These are phyloP conservation scores for Dione vanillae DNA, from an alignment of 2,888 invertebrate species.

Conservation along the genomic window DNA sequence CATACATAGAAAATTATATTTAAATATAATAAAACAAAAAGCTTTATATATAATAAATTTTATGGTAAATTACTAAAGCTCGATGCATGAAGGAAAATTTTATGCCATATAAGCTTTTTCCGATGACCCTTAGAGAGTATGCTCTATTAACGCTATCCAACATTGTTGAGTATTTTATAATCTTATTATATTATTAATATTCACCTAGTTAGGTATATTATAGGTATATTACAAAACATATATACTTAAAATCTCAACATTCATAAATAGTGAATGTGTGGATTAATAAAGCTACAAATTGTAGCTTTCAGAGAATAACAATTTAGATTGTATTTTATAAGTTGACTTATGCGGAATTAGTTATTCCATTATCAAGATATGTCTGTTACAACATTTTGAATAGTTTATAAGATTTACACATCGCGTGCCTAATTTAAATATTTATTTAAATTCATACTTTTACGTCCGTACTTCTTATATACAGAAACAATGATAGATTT, in stretches of 20 bases:
- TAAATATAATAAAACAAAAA: neutral
- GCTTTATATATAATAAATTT: neutral
- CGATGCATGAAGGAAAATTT: conserved; percentile 6
- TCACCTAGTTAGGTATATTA: neutral
- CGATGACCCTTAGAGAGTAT: conserved; percentile 16
- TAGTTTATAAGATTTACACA: neutral
- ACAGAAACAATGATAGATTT: conserved; percentile 5
- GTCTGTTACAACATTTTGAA: neutral
- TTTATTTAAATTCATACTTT: neutral
- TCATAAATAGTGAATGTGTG: too few relatives aligned
- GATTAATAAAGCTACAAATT: too few relatives aligned
- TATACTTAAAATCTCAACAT: neutral
- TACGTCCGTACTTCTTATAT: neutral
- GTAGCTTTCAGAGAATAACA: too few relatives aligned
- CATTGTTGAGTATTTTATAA: conserved; percentile 1
- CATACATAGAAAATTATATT: neutral
- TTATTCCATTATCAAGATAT: too few relatives aligned
- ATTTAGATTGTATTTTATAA: too few relatives aligned
- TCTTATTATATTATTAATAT: neutral
- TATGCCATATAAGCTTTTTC: conserved; percentile 17
- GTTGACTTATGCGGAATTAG: too few relatives aligned
- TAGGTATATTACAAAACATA: neutral
- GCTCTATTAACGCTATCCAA: conserved; percentile 21
- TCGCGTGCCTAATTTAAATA: neutral
- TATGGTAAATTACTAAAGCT: neutral